These are phyloP conservation scores for Siphamia tubifer DNA, from an alignment of 2,113 vertebrate species.

Conservation along the genomic window DNA sequence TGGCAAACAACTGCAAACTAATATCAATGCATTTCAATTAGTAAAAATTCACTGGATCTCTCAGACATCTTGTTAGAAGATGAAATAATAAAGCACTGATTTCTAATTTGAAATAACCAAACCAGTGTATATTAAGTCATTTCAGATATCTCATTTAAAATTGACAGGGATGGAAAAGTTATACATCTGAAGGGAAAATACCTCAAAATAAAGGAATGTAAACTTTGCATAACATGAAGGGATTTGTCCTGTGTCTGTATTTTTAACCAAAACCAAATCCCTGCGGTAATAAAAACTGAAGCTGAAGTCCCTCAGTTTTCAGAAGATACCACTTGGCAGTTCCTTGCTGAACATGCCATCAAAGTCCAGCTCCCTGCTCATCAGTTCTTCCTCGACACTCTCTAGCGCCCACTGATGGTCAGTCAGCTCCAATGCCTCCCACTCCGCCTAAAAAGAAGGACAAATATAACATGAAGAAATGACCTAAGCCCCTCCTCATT, in stretches of 20 bases:
- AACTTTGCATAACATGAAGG: conserved; percentile 66
- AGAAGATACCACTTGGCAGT: conserved; percentile 94
- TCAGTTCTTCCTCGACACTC: conserved; percentile 94
- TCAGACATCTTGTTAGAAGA: neutral
- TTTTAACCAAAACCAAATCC: conserved; percentile 45
- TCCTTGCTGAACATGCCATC: conserved; percentile 98
- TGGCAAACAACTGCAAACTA: conserved; percentile 35
- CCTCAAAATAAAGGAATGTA: conserved; percentile 44
- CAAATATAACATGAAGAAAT: neutral
- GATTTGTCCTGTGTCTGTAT: conserved; percentile 31
- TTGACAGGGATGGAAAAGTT: conserved; percentile 37
- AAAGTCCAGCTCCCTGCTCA: conserved; percentile 94
- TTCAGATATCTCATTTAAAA: conserved; percentile 20
- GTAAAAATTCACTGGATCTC: conserved; percentile 4
- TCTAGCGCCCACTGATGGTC: conserved; percentile 98
- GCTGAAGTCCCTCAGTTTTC: conserved; percentile 52
- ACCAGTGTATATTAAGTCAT: conserved; percentile 38
- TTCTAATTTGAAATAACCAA: conserved; percentile 14
- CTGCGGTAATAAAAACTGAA: conserved; percentile 31
- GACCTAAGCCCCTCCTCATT: neutral
- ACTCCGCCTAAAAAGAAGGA: conserved; percentile 86
- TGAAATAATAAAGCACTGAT: conserved; percentile 24
- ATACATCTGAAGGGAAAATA: conserved; percentile 36
- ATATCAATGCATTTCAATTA: conserved; percentile 32
- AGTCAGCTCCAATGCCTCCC: conserved; percentile 96